Base-by-base conservation (phyloP, 92 coral and sea anemone species). In the Zoanthus sansibaricus region DNA sequence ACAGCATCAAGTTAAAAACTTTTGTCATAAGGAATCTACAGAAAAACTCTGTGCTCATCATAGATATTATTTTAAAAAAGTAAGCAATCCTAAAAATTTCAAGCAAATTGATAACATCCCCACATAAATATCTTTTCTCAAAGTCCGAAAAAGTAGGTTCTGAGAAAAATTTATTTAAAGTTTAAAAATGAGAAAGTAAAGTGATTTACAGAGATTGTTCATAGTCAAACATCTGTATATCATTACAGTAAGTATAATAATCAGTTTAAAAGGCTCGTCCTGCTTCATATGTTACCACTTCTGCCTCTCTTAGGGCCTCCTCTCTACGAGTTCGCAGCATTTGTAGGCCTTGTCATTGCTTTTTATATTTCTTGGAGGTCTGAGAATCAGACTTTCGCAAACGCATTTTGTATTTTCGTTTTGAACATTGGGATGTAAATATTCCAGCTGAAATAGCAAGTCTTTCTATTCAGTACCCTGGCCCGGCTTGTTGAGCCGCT, bases 81-180 rank as follows among this genome's bases (percentile, higher is more conserved):
- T 18, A 86, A 86, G 55, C 78, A 86, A 42, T 77, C 71, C 88
- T 86, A 76, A 86, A 75, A 86, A 86, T 86, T 86, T 86, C 88
- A 85, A 44, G 44, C 72, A 67, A 67, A 67, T 67, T 21, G 42
- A 67, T 67, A 67, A 67, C 4, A 67, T 68, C 12, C 75, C 33
- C 58, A 25, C 68, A 75, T 75, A 75, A 30, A 75, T 85, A 58
- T 85, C 72, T 61, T 85, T 85, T 85, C 82, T 67, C 62, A 82
- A 68, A 67, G 76, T 47, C 76, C 6, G 76, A 82, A 82, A 82
- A 67, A 82, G 86, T 52, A 67, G 16, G 77, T 82, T 82, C 54
- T 66, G 86, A 82, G 68, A 44, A 82, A 78, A 78, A 78, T 78
- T 15, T 6, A 68, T 68, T 68, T 68, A 68, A 68, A 68, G 72